Percentiles rank a stretch among this genome's conserved stretches.
phyloP scores from a whole-genome alignment of 1,140 invertebrate genomes.

The Drosophila guanche region DNA sequence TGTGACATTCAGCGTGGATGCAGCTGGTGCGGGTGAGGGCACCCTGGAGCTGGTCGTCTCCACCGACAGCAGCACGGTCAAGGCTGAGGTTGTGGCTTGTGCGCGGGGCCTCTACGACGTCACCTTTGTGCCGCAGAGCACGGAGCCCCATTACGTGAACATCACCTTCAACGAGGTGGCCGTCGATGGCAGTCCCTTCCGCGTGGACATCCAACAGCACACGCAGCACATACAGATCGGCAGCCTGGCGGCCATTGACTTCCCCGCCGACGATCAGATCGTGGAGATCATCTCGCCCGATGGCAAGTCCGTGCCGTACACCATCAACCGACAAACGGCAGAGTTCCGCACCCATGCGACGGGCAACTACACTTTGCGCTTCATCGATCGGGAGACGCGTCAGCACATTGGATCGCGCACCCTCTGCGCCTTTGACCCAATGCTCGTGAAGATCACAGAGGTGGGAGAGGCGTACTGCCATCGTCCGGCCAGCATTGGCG shows the following conservation, averaged over 20 bases:
- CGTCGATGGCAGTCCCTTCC: constrained; percentile 95
- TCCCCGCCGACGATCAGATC: constrained; percentile 85
- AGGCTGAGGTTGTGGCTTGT: constrained; percentile 94
- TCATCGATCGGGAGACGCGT: constrained; percentile 80
- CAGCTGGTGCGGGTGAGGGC: constrained; percentile 97
- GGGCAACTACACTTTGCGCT: constrained; percentile 85
- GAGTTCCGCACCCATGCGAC: constrained; percentile 85
- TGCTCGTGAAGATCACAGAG: constrained; percentile 90
- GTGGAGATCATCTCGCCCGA: constrained; percentile 85
- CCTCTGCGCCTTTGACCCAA: constrained; percentile 94
- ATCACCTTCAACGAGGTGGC: constrained; percentile 98
- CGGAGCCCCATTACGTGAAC: constrained; percentile 95
- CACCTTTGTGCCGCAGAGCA: constrained; percentile 96
- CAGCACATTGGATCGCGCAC: constrained; percentile 85
- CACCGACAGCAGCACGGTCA: constrained; percentile 93
- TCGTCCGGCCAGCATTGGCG: constrained; percentile 89
- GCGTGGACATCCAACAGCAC: constrained; percentile 96
- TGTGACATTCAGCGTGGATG: constrained; percentile 96
- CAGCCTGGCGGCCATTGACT: constrained; percentile 85
- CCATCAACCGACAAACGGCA: constrained; percentile 84
- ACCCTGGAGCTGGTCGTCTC: constrained; percentile 97
- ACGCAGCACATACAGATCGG: constrained; percentile 86
- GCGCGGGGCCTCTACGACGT: constrained; percentile 97
- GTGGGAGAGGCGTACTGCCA: constrained; percentile 92
- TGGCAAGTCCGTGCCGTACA: constrained; percentile 84